Base-by-base conservation (phyloP, 1,140 invertebrate species). In the Linepithema humile region DNA sequence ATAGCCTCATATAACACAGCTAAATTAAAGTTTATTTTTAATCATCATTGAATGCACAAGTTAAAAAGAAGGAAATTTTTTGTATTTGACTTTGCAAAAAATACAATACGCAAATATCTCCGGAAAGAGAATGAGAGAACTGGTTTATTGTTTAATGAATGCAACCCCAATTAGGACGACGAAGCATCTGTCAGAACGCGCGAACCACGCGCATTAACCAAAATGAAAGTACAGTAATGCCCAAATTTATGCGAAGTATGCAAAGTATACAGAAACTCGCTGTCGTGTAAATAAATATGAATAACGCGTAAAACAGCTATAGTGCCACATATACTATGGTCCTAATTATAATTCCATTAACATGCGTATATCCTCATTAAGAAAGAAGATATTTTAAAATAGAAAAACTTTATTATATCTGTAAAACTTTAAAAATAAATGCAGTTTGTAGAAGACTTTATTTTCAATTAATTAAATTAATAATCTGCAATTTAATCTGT, bases 131-230 rank as follows among this genome's bases (percentile, higher is more conserved):
- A 32, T 7, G 9, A 45, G 12, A 67, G 20, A 72, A 55, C 45
- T 53, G 12, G 7, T 53, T 72, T 72, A 73, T 29, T 57, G 7
- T 59, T 73, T 73, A 57, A 73, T 73, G 20, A 26, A 40, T 57
- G 9, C 23, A 40, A 43, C 23, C 57, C 15, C 38, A 57, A 73
- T 73, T 73, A 73, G 35, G n/a, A 38, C 48, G 48, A 73, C 2
- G 6, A 40, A 57, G 9, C 23, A 40, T 57, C 64, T 67, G 64
- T 45, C 17, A 57, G 48, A 53, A 72, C 20, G 35, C 35, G 23
- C 17, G 10, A 53, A 26, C 15, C 9, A 38, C 20, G 26, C 15
- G 35, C 15, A 57, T 73, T 73, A 73, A 73, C 20, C 20, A 53
- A 32, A 55, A 23, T 57, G 50, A 26, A 72, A 55, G 9, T 55